These are phyloP conservation scores for Phenganax stokvisi DNA, from an alignment of 92 coral and sea anemone species.

Conservation along the genomic window DNA sequence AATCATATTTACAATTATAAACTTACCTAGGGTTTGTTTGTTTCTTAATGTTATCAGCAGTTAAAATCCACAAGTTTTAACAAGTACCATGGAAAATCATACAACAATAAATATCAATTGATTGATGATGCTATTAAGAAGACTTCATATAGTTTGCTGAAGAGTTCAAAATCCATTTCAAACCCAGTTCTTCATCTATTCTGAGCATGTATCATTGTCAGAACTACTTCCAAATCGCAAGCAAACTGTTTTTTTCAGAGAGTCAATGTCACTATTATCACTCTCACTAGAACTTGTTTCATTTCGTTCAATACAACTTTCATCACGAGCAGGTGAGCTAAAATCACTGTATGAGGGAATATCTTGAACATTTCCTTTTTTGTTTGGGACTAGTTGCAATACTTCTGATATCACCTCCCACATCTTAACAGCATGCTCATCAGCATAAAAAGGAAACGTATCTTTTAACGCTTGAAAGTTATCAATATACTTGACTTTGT, in stretches of 20 bases:
- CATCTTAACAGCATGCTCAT: slow-evolving; percentile 40
- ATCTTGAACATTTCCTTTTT: not conserved
- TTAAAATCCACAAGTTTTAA: no score
- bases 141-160: no score
- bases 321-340: not conserved
- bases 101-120: no score
- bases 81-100: no score
- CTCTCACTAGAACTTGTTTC: not conserved
- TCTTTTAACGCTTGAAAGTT: slow-evolving; percentile 17
- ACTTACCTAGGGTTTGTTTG: no score
- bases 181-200: not conserved
- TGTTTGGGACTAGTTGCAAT: not conserved
- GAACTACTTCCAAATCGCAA: not conserved
- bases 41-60: no score
- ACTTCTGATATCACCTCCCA: slow-evolving; percentile 38
- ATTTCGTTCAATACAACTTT: not conserved
- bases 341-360: not conserved
- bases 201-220: slow-evolving; percentile 2
- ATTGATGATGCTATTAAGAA: no score
- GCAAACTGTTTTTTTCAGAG: not conserved
- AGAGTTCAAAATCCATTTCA: no score
- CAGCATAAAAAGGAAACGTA: slow-evolving; percentile 25
- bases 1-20: no score
- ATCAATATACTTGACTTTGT: slow-evolving; percentile 7
- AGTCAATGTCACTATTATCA: not conserved